Evolutionary conservation across 2,113 vertebrate species (phyloP).

Genomic region (Proterorhinus semilunaris): DNA sequence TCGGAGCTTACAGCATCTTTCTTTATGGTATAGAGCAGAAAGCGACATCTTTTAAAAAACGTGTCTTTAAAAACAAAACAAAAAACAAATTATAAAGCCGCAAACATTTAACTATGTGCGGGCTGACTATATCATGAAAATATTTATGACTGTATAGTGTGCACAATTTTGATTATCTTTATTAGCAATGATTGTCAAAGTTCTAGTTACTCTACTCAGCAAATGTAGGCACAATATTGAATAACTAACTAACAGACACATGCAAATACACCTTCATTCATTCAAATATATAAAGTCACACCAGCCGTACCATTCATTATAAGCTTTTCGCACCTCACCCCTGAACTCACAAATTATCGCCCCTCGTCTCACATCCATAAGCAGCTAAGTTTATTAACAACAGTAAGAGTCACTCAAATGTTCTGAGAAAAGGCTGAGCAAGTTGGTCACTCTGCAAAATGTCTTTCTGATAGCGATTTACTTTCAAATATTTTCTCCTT

Average conservation of each 20-base stretch:
- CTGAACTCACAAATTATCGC: background rate
- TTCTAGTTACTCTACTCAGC: too few species aligned
- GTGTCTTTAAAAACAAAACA: constrained; percentile 9
- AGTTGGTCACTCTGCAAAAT: too few species aligned
- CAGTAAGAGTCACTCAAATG: too few species aligned
- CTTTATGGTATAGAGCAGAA: background rate
- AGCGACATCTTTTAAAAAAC: background rate
- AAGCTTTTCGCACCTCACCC: constrained; percentile 6
- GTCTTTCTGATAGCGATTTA: too few species aligned
- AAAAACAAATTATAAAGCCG: background rate
- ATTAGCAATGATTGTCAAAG: too few species aligned
- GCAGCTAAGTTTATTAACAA: too few species aligned
- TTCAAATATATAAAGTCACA: background rate
- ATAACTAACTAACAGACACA: too few species aligned
- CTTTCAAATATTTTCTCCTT: too few species aligned
- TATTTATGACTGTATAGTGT: too few species aligned
- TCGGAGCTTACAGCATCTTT: constrained; percentile 22
- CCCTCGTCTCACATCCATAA: too few species aligned
- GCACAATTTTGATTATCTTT: too few species aligned
- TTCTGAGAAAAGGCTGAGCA: too few species aligned
- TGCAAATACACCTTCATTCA: background rate
- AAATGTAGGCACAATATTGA: background rate
- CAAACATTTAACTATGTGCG: background rate
- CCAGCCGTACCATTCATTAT: background rate
- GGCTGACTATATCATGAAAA: background rate